Conservation (phyloP, 2,113 vertebrate species). For the Podarcis cretensis region DNA sequence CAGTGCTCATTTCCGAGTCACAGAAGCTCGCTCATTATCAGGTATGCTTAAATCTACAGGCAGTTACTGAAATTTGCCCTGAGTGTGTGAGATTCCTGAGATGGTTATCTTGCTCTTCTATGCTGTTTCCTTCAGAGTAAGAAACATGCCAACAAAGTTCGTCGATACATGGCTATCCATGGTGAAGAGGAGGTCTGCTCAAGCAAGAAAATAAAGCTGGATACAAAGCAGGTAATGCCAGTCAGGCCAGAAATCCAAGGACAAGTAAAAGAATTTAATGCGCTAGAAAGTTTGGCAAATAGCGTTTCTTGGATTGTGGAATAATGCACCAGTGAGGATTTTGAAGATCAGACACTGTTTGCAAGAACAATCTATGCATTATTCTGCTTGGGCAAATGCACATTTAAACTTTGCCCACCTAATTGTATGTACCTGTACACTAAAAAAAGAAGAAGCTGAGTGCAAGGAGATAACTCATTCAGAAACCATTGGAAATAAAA, state of each 20-base stretch:
- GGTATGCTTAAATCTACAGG: conserved; percentile 70
- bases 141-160: conserved; percentile 97
- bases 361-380: not conserved
- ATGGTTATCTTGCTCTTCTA: not conserved
- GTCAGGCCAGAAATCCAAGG: not conserved
- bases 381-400: fast-evolving
- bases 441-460: not conserved
- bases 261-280: not conserved
- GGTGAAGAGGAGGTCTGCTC: conserved; percentile 77
- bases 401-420: not conserved
- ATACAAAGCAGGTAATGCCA: conserved; percentile 74
- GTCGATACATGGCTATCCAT: conserved; percentile 87
- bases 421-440: fast-evolving
- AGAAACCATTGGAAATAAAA: fast-evolving
- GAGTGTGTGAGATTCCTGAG: not conserved
- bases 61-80: not conserved
- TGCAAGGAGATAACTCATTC: not conserved
- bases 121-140: conserved; percentile 84
- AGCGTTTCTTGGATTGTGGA: fast-evolving
- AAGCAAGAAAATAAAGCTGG: conserved; percentile 77
- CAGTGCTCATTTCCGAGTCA: conserved; percentile 94
- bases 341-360: not conserved
- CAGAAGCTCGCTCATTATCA: conserved; percentile 98
- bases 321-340: fast-evolving
- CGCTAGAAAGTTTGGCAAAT: fast-evolving